phyloP scores from a whole-genome alignment of 2,888 invertebrate genomes.

The Pristionchus fissidentatus region DNA sequence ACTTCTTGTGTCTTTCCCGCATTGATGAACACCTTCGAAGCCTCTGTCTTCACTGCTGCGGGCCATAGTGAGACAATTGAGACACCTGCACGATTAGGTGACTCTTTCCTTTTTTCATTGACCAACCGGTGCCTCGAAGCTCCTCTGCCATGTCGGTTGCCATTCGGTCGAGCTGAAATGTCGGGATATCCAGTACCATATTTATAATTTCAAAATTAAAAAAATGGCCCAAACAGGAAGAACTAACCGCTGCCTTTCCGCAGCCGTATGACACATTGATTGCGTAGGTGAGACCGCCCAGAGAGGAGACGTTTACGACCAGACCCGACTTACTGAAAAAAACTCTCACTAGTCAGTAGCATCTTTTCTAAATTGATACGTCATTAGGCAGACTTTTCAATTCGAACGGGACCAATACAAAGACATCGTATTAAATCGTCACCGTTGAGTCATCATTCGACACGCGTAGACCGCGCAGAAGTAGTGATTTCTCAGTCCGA shows the following conservation, averaged over 20 bases:
- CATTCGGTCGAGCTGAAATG: conserved; percentile 76
- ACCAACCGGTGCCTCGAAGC: conserved; percentile 68
- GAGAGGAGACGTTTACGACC: conserved; percentile 77
- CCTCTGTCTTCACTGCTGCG: conserved; percentile 75
- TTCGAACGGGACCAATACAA: background rate
- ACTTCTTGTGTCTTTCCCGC: conserved; percentile 41
- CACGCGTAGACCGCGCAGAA: conserved; percentile 77
- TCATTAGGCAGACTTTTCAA: background rate
- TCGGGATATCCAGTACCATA: background rate
- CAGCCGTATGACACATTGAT: conserved; percentile 78
- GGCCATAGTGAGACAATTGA: conserved; percentile 77
- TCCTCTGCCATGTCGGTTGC: conserved; percentile 78
- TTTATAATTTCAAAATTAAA: background rate
- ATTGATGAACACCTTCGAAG: conserved; percentile 28
- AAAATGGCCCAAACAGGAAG: background rate
- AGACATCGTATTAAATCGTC: background rate
- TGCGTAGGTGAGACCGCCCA: conserved; percentile 76
- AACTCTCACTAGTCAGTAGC: background rate
- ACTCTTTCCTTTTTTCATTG: background rate
- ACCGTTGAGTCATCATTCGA: conserved; percentile 75
- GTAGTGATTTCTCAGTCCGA: conserved; percentile 78
- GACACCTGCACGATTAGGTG: conserved; percentile 60
- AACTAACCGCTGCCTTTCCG: conserved; percentile 76
- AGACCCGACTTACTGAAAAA: conserved; percentile 70
- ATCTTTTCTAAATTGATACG: background rate